A percentile compares a stretch with the other conserved stretches of the same genome.
Evolutionary conservation across 2,113 vertebrate genomes (phyloP).

Genomic region (Micromys minutus): DNA sequence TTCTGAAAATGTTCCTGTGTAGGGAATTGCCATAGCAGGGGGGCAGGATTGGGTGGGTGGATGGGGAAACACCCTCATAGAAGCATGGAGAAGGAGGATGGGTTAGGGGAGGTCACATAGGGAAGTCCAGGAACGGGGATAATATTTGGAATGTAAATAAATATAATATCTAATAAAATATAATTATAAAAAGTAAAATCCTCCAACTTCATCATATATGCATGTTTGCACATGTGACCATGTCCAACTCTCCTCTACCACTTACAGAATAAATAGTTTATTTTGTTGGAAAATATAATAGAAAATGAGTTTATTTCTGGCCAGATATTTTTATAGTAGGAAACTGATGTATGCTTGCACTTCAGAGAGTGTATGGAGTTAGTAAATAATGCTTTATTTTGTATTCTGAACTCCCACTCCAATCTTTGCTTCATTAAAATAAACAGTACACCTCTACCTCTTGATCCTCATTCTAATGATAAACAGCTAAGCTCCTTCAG

Average conservation of each 20-base stretch:
- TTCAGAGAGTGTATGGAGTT: not conserved
- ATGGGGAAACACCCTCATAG: too few species aligned
- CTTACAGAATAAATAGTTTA: not conserved
- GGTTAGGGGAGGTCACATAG: too few species aligned
- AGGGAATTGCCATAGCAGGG: too few species aligned
- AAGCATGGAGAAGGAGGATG: too few species aligned
- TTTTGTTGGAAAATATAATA: not conserved
- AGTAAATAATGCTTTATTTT: conserved; percentile 24
- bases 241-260: not conserved
- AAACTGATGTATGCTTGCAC: not conserved
- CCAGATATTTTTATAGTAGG: not conserved
- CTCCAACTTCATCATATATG: not conserved
- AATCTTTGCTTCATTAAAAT: conserved; percentile 66
- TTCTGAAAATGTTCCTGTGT: too few species aligned
- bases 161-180: too few species aligned
- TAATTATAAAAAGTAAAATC: too few species aligned
- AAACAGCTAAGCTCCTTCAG: conserved; percentile 60
- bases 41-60: too few species aligned
- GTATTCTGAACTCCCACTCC: conserved; percentile 34
- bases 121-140: too few species aligned
- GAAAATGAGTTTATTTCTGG: not conserved
- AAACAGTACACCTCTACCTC: conserved; percentile 40
- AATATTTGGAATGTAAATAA: too few species aligned
- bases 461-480: conserved; percentile 52
- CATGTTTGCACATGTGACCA: not conserved